Evolutionary conservation across 2,113 vertebrate genomes (phyloP), one percentile per base, ranked within the genome.

Genomic region (Panthera leo): DNA sequence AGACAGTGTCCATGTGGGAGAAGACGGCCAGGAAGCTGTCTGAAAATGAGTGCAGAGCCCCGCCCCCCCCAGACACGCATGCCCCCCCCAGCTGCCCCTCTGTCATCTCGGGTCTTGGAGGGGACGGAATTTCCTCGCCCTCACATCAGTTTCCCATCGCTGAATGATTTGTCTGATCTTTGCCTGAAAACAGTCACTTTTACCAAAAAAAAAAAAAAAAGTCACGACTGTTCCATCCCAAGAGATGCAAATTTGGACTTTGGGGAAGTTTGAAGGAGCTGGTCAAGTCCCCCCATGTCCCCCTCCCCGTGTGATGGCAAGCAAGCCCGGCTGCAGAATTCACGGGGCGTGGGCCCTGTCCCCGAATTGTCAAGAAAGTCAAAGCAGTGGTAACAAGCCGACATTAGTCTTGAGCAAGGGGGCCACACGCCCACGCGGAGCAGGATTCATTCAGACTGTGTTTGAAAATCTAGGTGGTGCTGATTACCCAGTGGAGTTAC

Each of bases 181-280:
- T 15, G 58, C 16, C 34, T 48, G 34, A 78, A 88, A 83, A 31
- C 36, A 21, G 58, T 67, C 42, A 53, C 48, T 76, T 90, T 68
- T 25, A 39, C 16, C 8, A 19, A 45, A 45, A 45, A 45, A 45
- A 63, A 51, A 55, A 61, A 19, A 63, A 51, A 55, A 34, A 83
- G 34, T 71, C 10, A 70, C 5, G 70, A 34, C 36, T 27, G 83
- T 94, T 92, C 90, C 25, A 78, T 83, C 34, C 78, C 16, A 53
- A 78, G n/a, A 85, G 51, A 79, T 87, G 36, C 23, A 71, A 39
- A 96, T 85, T 51, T 71, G 68, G 65, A 85, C n/a, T 70, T 70
- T 82, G 89, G 78, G 82, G 9, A 65, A 42, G 67, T 88, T 34
- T 63, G 7, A 85, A 51, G 88, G 63, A 78, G 23, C 25, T 65